Evolutionary conservation across 2,797 vertebrate genomes (phyloP).

Genomic region (Spinus olivaceus): DNA sequence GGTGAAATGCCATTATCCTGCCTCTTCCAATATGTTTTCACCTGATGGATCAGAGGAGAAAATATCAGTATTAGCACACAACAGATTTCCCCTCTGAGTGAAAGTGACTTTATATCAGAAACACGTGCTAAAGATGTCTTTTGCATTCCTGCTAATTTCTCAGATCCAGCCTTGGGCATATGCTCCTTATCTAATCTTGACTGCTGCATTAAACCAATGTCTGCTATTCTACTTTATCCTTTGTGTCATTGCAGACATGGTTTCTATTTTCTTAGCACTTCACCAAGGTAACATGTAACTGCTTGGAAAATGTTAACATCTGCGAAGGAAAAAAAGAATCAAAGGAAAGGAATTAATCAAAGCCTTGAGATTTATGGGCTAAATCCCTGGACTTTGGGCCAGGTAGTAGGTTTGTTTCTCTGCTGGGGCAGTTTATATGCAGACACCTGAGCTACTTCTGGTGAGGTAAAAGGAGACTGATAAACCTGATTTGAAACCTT

Average conservation of each 20-base stretch:
- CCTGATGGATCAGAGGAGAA: conserved; percentile 11
- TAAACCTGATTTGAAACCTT: neutral
- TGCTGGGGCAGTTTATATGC: neutral
- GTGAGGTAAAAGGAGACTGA: neutral
- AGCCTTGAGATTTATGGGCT: conserved; percentile 50
- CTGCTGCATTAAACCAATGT: neutral
- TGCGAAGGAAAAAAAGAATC: neutral
- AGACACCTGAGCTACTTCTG: neutral
- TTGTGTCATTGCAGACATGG: conserved; percentile 20
- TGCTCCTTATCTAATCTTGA: conserved; percentile 35
- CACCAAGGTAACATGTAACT: conserved; percentile 44
- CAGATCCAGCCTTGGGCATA: neutral
- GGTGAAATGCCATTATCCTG: conserved; percentile 31
- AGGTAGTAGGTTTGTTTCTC: neutral
- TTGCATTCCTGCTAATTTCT: conserved; percentile 14
- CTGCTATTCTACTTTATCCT: neutral
- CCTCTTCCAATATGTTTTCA: conserved; percentile 55
- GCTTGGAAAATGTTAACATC: conserved; percentile 61
- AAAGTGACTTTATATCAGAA: conserved; percentile 39
- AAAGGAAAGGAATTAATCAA: conserved; percentile 40
- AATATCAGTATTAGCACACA: neutral
- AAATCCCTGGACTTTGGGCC: conserved; percentile 27
- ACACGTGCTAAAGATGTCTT: conserved; percentile 43
- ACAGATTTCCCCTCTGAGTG: neutral
- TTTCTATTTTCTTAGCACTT: conserved; percentile 59